Percentiles rank a stretch among this genome's conserved stretches.
These are phyloP conservation scores for Aproaerema taeniolella DNA, from an alignment of 2,888 invertebrate genomes.

Conservation along the genomic window DNA sequence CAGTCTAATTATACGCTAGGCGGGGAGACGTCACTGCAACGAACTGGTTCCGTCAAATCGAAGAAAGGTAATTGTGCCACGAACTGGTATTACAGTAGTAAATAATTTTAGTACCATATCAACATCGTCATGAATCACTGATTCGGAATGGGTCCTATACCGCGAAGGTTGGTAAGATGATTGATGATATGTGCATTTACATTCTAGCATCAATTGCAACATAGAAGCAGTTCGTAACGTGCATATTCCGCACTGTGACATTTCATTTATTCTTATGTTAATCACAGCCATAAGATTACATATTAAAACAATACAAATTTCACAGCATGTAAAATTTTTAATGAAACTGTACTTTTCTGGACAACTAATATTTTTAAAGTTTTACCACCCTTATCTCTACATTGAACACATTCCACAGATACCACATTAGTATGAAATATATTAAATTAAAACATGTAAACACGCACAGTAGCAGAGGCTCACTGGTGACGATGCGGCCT, in stretches of 20 bases:
- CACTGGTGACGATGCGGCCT: conserved; percentile 17
- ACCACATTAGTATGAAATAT: neutral
- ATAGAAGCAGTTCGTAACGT: conserved; percentile 32
- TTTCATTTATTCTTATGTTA: conserved; percentile 14
- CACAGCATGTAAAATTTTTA: neutral
- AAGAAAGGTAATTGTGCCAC: too few species aligned
- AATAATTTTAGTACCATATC: too few species aligned
- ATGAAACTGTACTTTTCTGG: too few species aligned
- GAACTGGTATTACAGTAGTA: too few species aligned
- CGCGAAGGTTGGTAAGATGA: too few species aligned
- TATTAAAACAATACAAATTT: neutral
- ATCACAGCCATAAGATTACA: neutral
- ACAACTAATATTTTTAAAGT: too few species aligned
- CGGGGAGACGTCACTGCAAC: conserved; percentile 26
- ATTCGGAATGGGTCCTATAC: too few species aligned
- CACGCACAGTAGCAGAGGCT: conserved; percentile 8
- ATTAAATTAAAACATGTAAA: conserved; percentile 6
- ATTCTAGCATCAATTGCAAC: conserved; percentile 31
- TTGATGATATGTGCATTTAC: too few species aligned
- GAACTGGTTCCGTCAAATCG: too few species aligned
- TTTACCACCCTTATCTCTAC: too few species aligned
- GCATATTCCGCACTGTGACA: conserved; percentile 33
- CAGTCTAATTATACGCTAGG: conserved; percentile 50
- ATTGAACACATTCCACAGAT: neutral
- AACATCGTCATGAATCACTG: too few species aligned